phyloP scores from a whole-genome alignment of 2,888 invertebrate genomes.

The Hyles lineata region DNA sequence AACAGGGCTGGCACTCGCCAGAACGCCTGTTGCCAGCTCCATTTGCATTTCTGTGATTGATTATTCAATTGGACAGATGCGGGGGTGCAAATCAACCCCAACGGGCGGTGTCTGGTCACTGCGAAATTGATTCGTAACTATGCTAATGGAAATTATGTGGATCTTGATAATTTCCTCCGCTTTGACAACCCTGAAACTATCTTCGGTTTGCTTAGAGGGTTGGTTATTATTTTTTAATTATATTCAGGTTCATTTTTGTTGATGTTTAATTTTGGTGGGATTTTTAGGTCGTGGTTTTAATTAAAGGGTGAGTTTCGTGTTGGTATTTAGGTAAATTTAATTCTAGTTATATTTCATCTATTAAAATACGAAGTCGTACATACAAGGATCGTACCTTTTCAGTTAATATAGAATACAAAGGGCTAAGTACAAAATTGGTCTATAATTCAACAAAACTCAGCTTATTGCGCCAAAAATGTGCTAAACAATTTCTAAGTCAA shows the following conservation, averaged over 20 bases:
- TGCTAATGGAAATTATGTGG: conserved; percentile 24
- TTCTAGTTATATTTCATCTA: no score
- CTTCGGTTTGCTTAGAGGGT: neutral
- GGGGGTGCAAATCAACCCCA: conserved; percentile 24
- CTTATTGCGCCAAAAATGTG: no score
- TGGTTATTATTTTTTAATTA: neutral
- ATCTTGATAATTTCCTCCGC: conserved; percentile 3
- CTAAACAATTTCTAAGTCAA: neutral
- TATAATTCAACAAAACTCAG: no score
- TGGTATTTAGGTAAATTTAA: no score
- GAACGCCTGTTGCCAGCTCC: conserved; percentile 31
- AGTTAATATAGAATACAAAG: no score
- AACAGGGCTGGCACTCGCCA: conserved; percentile 27
- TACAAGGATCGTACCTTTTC: no score
- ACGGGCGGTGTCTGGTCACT: conserved; percentile 9
- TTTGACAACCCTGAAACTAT: conserved; percentile 4
- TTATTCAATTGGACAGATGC: conserved; percentile 33
- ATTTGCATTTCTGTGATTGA: conserved; percentile 35
- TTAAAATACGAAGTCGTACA: no score
- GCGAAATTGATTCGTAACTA: conserved; percentile 18
- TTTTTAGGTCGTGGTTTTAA: no score
- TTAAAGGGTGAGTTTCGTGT: no score
- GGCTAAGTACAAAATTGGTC: no score
- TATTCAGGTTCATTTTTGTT: neutral
- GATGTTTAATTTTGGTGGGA: no score